Conservation (phyloP, 2,888 invertebrate species). For the Orthosia gracilis region DNA sequence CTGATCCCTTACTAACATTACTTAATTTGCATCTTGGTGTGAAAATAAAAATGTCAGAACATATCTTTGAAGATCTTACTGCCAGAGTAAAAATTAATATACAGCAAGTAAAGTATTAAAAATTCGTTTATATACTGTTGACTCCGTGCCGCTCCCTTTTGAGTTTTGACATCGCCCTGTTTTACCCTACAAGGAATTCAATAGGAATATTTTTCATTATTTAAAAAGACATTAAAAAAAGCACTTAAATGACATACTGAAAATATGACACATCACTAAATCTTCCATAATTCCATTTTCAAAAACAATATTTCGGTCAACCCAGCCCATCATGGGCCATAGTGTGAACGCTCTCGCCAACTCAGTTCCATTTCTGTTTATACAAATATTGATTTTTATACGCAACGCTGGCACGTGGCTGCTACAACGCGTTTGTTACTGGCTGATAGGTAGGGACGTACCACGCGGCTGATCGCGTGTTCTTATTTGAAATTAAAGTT, state of each 20-base stretch:
- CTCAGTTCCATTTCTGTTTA: slow-evolving; percentile 40
- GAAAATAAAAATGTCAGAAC: background rate
- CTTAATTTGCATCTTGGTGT: background rate
- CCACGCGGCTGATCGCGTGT: slow-evolving; percentile 23
- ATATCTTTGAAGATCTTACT: background rate
- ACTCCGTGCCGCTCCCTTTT: background rate
- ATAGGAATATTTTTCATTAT: background rate
- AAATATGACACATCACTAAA: slow-evolving; percentile 1
- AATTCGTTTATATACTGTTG: background rate
- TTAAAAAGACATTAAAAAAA: background rate
- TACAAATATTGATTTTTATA: slow-evolving; percentile 51
- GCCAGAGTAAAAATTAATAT: background rate
- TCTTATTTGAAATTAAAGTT: background rate
- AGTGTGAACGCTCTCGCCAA: slow-evolving; percentile 26
- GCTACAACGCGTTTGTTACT: slow-evolving; percentile 40
- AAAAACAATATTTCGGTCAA: slow-evolving; percentile 29
- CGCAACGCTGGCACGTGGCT: slow-evolving; percentile 44
- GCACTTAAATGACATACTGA: too few relatives aligned
- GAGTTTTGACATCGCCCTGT: background rate
- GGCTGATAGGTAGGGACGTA: slow-evolving; percentile 10
- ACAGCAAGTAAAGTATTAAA: background rate
- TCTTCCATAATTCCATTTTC: slow-evolving; percentile 15
- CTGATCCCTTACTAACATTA: background rate
- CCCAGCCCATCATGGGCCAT: slow-evolving; percentile 4
- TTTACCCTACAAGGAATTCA: background rate